Base-by-base conservation (phyloP, 2,113 vertebrate genomes). In the Takifugu flavidus region DNA sequence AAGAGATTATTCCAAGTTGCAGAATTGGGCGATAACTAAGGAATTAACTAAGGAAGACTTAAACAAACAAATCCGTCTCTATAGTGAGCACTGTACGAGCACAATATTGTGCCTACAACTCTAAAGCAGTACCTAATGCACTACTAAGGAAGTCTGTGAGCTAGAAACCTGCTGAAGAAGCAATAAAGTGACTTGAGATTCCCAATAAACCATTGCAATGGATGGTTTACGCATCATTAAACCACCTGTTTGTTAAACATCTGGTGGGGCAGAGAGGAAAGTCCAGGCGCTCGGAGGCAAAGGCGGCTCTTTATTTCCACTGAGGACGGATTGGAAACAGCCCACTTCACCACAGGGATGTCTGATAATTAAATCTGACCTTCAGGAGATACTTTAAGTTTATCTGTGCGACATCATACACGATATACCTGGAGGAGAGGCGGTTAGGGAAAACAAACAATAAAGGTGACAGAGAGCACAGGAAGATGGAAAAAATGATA, bases 331-430 rank as follows among this genome's bases (percentile, higher is more conserved):
- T 56, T 2, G 10, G 14, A 53, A 28, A 2, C 12, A 2, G 46
- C 8, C 27, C 25, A 15, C 73, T 74, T 97, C 91, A 99, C 97
- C 97, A 99, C 66, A 99, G 89, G 31, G 95, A 94, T 0, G 92
- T 93, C 84, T 95, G 95, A 85, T 97, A 99, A 83, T 99, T 98
- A 86, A 99, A 99, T 74, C 93, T 97, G 79, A 95, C 90, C 87
- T 98, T 98, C 91, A 99, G 87, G 78, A 99, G 92, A 86, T 99
- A 99, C 87, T 98, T 98, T 82, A 99, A 83, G 77, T 97, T 94
- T 50, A 99, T 89, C 90, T 99, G 97, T 72, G 95, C 93, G 51
- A 95, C 89, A 56, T 99, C 97, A 6, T 99, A 99, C 65, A 99
- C 94, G 2, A 99, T 99, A 81, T 99, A 99, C 79, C 97, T 99